These are phyloP conservation scores for Microplitis deprimator DNA, from an alignment of 2,888 invertebrate species.

Conservation along the genomic window DNA sequence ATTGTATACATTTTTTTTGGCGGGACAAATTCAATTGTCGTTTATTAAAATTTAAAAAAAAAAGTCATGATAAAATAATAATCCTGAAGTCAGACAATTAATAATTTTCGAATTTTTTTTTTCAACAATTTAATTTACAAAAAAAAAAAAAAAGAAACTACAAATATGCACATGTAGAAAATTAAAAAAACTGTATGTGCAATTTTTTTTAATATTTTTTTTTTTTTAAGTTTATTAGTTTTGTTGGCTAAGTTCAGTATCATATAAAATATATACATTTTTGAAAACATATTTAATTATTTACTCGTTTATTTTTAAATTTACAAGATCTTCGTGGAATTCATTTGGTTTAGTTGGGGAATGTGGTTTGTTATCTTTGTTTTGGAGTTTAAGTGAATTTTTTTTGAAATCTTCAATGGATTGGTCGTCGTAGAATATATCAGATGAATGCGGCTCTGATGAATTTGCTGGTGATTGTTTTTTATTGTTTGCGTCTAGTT, in stretches of 20 bases:
- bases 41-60: neutral
- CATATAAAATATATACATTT: neutral
- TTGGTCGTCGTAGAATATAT: constrained; percentile 52
- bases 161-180: too few species aligned
- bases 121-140: too few species aligned
- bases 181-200: too few species aligned
- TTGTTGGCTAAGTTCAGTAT: too few species aligned
- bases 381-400: neutral
- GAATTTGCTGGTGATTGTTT: constrained; percentile 54
- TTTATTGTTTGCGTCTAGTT: constrained; percentile 53
- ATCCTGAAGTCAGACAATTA: too few species aligned
- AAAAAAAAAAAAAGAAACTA: too few species aligned
- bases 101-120: too few species aligned
- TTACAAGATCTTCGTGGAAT: constrained; percentile 5
- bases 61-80: too few species aligned
- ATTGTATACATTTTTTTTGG: neutral
- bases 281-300: neutral
- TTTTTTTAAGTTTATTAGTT: too few species aligned
- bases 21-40: neutral
- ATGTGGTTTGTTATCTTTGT: neutral
- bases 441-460: constrained; percentile 58
- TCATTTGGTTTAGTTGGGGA: neutral
- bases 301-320: constrained; percentile 3
- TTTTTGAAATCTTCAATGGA: constrained; percentile 26
- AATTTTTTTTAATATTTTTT: too few species aligned